Conservation (phyloP, 1,140 invertebrate species). For the Drosophila repleta region DNA sequence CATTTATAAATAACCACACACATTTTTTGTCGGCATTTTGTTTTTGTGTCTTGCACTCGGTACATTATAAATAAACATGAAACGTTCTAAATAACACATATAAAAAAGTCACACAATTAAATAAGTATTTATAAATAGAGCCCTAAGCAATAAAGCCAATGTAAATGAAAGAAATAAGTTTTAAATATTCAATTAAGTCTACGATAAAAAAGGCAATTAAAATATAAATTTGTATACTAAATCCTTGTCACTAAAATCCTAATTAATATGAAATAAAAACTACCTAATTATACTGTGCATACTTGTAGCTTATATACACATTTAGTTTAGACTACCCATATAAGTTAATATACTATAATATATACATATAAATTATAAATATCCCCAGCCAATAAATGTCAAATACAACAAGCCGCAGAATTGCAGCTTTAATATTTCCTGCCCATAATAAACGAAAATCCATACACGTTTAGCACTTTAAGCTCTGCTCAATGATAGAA, state of each 20-base stretch:
- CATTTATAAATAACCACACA: slow-evolving; percentile 71
- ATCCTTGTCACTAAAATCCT: slow-evolving; percentile 62
- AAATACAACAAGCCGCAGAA: no score
- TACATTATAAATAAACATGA: slow-evolving; percentile 55
- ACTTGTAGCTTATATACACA: slow-evolving; percentile 45
- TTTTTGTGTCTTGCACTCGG: slow-evolving; percentile 70
- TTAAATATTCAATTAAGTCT: slow-evolving; percentile 26
- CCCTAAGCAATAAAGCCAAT: slow-evolving; percentile 42
- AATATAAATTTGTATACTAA: slow-evolving; percentile 41
- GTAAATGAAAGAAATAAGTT: slow-evolving; percentile 29
- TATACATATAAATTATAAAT: neutral
- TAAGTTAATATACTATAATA: slow-evolving; percentile 44
- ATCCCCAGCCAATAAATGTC: slow-evolving; percentile 9
- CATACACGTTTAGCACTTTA: neutral
- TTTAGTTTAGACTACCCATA: slow-evolving; percentile 56
- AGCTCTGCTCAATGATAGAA: neutral
- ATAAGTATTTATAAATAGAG: slow-evolving; percentile 42
- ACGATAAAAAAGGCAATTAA: slow-evolving; percentile 11
- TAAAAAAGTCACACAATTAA: slow-evolving; percentile 44
- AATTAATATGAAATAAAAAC: slow-evolving; percentile 25
- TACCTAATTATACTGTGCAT: slow-evolving; percentile 22
- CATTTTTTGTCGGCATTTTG: slow-evolving; percentile 69
- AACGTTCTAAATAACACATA: slow-evolving; percentile 53
- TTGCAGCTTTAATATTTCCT: neutral
- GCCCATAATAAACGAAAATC: no score